Conservation (phyloP, 2,113 vertebrate species). For the Siniperca knerii region DNA sequence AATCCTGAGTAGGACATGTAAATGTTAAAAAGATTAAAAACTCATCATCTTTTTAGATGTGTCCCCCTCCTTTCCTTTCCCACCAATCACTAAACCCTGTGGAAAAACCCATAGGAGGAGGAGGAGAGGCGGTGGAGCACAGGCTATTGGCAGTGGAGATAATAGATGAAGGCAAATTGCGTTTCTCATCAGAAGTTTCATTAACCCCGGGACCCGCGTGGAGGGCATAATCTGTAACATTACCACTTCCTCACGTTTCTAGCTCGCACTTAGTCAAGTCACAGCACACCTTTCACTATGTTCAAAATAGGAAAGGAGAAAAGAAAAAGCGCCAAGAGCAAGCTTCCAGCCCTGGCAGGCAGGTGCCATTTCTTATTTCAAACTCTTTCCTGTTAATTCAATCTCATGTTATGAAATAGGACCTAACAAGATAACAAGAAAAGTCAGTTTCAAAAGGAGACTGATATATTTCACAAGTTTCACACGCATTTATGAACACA, state of each 20-base stretch:
- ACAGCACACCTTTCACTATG: constrained; percentile 69
- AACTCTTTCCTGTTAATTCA: constrained; percentile 34
- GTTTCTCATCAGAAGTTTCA: constrained; percentile 88
- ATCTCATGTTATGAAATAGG: constrained; percentile 19
- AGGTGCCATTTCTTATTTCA: constrained; percentile 38
- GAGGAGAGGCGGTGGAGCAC: constrained; percentile 52
- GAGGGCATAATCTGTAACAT: constrained; percentile 87
- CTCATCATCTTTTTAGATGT: constrained; percentile 82
- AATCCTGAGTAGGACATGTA: constrained; percentile 82
- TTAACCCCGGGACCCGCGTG: constrained; percentile 84
- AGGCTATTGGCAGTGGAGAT: constrained; percentile 82
- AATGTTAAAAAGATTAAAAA: constrained; percentile 89
- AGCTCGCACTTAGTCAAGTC: constrained; percentile 62
- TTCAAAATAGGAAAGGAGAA: constrained; percentile 54
- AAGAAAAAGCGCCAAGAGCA: constrained; percentile 31
- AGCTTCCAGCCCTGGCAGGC: constrained; percentile 23
- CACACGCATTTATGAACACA: constrained; percentile 16
- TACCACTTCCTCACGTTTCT: constrained; percentile 84
- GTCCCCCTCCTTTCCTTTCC: constrained; percentile 56
- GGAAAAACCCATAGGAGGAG: constrained; percentile 67
- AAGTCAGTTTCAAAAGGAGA: constrained; percentile 16
- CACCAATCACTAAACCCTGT: constrained; percentile 66
- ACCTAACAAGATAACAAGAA: constrained; percentile 28
- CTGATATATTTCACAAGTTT: constrained; percentile 30
- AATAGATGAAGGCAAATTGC: constrained; percentile 86